Conservation (phyloP, 35 echinoderm and acorn worm species). For the Heliocidaris tuberculata region DNA sequence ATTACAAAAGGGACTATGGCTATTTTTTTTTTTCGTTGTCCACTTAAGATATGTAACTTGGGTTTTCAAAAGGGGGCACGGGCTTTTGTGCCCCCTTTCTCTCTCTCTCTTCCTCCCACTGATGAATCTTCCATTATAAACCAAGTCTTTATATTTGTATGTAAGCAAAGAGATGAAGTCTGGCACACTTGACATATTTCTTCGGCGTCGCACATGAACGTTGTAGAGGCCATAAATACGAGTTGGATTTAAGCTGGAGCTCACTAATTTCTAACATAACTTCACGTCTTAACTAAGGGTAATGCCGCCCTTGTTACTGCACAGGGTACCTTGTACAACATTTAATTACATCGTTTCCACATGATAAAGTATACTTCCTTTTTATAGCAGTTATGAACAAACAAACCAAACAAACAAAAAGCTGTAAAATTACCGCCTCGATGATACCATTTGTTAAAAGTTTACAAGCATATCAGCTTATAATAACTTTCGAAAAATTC, state of each 20-base stretch:
- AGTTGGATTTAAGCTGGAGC: background rate
- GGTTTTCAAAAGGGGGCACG: too few relatives aligned
- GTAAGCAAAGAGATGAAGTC: background rate
- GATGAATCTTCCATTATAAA: background rate
- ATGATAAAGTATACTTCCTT: background rate
- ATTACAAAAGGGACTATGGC: too few relatives aligned
- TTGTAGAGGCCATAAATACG: background rate
- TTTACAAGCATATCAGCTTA: too few relatives aligned
- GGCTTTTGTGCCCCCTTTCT: too few relatives aligned
- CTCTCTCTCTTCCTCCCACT: too few relatives aligned
- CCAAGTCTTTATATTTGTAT: background rate
- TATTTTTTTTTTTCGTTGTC: too few relatives aligned
- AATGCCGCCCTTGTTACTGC: background rate
- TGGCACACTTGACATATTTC: conserved; percentile 10
- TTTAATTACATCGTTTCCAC: background rate
- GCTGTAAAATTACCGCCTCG: too few relatives aligned
- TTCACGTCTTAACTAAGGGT: background rate
- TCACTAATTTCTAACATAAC: background rate
- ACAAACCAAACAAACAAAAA: too few relatives aligned
- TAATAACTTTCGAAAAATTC: too few relatives aligned
- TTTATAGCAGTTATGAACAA: background rate
- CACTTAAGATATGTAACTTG: too few relatives aligned
- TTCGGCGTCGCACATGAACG: background rate
- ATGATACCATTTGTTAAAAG: too few relatives aligned
- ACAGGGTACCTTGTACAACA: background rate